Evolutionary conservation across 2,888 invertebrate species (phyloP).

Genomic region (Diarsia rubi): DNA sequence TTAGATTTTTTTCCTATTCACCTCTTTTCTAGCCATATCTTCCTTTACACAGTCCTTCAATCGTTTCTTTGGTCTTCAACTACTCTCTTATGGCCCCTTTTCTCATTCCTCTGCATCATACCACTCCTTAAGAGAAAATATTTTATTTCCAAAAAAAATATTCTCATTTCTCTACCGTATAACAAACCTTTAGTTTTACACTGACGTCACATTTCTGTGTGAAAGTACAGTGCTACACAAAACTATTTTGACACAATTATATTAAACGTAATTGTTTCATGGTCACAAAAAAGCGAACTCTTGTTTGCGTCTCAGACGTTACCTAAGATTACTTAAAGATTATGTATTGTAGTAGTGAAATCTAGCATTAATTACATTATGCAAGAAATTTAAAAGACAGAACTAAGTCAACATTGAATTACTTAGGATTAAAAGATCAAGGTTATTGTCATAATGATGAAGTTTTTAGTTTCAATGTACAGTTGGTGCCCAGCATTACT

Average conservation of each 20-base stretch:
- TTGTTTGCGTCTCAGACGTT: not conserved
- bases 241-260: not conserved
- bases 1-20: too few relatives aligned
- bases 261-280: not conserved
- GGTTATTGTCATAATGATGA: constrained; percentile 9
- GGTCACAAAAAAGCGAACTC: not conserved
- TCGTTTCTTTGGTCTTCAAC: too few relatives aligned
- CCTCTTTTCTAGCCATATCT: too few relatives aligned
- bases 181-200: not conserved
- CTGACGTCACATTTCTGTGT: not conserved
- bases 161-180: too few relatives aligned
- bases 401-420: not conserved
- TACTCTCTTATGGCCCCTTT: too few relatives aligned
- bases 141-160: too few relatives aligned
- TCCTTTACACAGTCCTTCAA: too few relatives aligned
- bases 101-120: too few relatives aligned
- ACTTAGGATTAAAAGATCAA: constrained; percentile 16
- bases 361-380: not conserved
- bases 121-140: too few relatives aligned
- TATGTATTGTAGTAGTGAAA: constrained; percentile 3
- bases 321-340: not conserved
- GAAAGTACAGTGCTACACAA: constrained; percentile 7
- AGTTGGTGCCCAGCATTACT: too few relatives aligned
- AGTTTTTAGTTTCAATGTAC: not conserved
- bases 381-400: not conserved